Conservation (phyloP, 2,797 vertebrate genomes). For the Lutjanus campechanus region DNA sequence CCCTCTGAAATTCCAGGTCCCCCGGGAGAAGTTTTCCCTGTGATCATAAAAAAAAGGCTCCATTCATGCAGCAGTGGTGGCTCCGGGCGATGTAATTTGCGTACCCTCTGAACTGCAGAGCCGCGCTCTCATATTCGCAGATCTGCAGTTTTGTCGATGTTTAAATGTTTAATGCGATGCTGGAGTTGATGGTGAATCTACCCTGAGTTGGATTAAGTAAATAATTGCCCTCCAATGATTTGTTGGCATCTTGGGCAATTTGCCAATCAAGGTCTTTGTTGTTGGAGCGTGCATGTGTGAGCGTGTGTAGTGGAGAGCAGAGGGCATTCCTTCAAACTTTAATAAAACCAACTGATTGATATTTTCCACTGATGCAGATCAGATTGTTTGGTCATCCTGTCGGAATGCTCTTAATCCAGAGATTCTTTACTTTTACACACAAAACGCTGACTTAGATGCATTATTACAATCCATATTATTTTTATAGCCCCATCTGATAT, state of each 20-base stretch:
- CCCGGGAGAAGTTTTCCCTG: conserved; percentile 85
- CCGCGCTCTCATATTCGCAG: conserved; percentile 83
- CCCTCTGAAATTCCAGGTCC: conserved; percentile 88
- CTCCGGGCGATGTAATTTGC: conserved; percentile 91
- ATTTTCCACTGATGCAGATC: background rate
- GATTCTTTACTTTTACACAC: background rate
- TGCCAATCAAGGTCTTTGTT: conserved; percentile 48
- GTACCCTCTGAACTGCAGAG: conserved; percentile 90
- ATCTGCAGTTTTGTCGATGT: conserved; percentile 45
- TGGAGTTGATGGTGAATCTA: conserved; percentile 18
- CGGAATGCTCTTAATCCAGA: background rate
- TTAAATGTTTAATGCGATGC: conserved; percentile 30
- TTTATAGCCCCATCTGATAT: background rate
- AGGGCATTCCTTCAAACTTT: background rate
- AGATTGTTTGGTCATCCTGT: background rate
- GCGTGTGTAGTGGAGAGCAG: background rate
- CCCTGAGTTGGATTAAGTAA: conserved; percentile 22
- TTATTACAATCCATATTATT: background rate
- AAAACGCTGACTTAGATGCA: background rate
- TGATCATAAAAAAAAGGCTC: conserved; percentile 89
- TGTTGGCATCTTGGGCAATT: conserved; percentile 33
- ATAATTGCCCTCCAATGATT: conserved; percentile 29
- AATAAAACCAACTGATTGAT: background rate
- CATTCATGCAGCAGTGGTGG: conserved; percentile 91
- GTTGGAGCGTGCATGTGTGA: background rate